Evolutionary conservation across 1,140 invertebrate genomes (phyloP), one percentile per base, ranked within the genome.

Genomic region (Drosophila guanche): DNA sequence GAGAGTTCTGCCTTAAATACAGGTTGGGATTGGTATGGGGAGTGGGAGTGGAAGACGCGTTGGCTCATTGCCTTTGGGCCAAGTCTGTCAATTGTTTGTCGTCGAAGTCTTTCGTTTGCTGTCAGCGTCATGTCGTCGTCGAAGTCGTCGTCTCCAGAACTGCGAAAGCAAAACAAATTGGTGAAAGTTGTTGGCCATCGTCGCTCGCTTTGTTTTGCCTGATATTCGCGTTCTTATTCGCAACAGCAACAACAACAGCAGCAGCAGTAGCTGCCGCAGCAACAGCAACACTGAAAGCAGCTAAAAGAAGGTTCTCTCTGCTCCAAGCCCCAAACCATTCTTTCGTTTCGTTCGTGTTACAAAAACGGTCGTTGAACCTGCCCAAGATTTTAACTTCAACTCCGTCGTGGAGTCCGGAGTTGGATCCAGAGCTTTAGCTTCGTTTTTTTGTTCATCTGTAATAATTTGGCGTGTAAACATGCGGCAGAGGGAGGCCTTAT

Each of bases 91-190:
- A 85, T 88, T 88, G 81, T 86, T 85, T 68, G 79, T 79, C 69
- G 74, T 62, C 61, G 73, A 68, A 68, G 65, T 68, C 65, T 68
- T 68, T 68, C 65, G 65, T 68, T 68, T 56, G 65, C 74, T 60
- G 55, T 76, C 67, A 53, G 48, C 22, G 50, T 57, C 41, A 29
- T 61, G 55, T 51, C 29, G 59, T 43, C 37, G 52, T 53, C 22
- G n/a, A n/a, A n/a, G 47, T 67, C 37, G 71, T 71, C 71, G 60
- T 67, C 71, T 69, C 60, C 70, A 88, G 83, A 88, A 88, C 83
- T 76, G 83, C 83, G 83, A 88, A 88, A 89, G 84, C 85, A 89
- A 89, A 90, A 90, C 88, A 90, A 90, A 90, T 90, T 90, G 88
- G 88, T 90, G 88, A 90, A 90, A 90, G 88, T 90, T 90, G 78